Base-by-base conservation (phyloP, 2,113 vertebrate genomes). In the Syrrhaptes paradoxus region DNA sequence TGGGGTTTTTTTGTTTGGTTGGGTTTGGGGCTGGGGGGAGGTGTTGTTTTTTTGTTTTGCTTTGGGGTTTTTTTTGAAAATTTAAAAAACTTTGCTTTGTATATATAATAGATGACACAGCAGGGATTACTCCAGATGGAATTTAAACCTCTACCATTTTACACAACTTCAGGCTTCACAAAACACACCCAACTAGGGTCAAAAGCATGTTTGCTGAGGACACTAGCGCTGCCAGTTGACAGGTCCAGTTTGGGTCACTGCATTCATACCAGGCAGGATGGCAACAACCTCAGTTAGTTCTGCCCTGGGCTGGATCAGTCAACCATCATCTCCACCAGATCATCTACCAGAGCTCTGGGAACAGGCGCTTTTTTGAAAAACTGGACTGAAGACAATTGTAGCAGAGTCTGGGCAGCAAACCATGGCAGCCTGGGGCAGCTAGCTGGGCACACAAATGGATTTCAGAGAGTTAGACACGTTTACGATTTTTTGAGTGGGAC, bases 321-420 rank as follows among this genome's bases (percentile, higher is more conserved):
- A 38, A 25, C 45, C 36, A 36, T 7, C 43, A 32, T 29, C 43
- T 80, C 67, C n/a, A 21, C 10, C 29, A 45, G 36, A 15, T 46
- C 11, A 59, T 20, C 38, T 48, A n/a, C 28, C 46, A n/a, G 25
- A 46, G 55, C 18, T 18, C 10, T 10, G 15, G 45, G 11, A 73
- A 28, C 9, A 10, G 32, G 16, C 0, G 12, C 17, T 70, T 54
- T 31, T 49, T 31, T 55, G 32, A 41, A 32, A 66, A 43, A 1
- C 0, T 28, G 24, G 32, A 4, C 11, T 1, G 0, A 68, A 89
- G 32, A 10, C 15, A 13, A 52, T 4, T 11, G 10, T 9, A 12
- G 26, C 26, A 25, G 62, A 34, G 54, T 4, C 34, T 28, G 59
- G 31, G 31, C 36, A 34, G 48, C 62, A 61, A 75, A 7, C 9